Evolutionary conservation across 1,140 invertebrate genomes (phyloP), one percentile per base, ranked within the genome.

Genomic region (Drosophila sucinea): DNA sequence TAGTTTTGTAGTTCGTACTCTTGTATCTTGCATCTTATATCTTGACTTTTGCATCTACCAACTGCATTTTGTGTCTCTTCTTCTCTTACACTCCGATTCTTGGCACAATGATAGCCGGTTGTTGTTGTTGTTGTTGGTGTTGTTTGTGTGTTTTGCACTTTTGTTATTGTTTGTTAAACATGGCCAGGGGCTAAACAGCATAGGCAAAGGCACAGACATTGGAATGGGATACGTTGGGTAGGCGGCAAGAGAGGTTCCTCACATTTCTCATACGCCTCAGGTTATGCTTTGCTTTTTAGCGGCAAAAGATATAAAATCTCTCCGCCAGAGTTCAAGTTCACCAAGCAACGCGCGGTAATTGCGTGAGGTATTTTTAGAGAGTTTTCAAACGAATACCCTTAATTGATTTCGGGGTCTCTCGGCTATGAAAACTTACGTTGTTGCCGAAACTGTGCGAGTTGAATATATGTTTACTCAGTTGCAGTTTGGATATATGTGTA

Each of bases 271-370:
- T 35, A 80, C 81, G 82, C 81, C 81, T 81, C 25, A 72, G 70
- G 70, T 67, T 85, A 87, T 86, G 81, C 81, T 79, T 66, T 73
- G 70, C 63, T 82, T 85, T 75, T 79, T 35, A n/a, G 61, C 51
- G 67, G 60, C 33, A 80, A 44, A 25, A 10, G 25, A 11, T 44
- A 32, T n/a, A 35, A 54, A 64, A 82, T 76, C 76, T 66, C 6
- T 54, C 60, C 11, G 4, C 25, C 29, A 29, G 58, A 79, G 62
- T 84, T 83, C 77, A 84, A 83, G 81, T 84, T 83, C 81, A 51
- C 44, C 44, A 51, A 27, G 44, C 44, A 84, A 47, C 23, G 35
- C 23, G 35, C 60, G 30, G 29, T 51, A 27, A 6, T 44, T 71
- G 68, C 44, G 73, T 69, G 78, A 57, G 55, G 30, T 57, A 30